A percentile compares a stretch with the other conserved stretches of the same genome.
phyloP scores from a whole-genome alignment of 2,113 vertebrate genomes.

The Dipodomys ordii region DNA sequence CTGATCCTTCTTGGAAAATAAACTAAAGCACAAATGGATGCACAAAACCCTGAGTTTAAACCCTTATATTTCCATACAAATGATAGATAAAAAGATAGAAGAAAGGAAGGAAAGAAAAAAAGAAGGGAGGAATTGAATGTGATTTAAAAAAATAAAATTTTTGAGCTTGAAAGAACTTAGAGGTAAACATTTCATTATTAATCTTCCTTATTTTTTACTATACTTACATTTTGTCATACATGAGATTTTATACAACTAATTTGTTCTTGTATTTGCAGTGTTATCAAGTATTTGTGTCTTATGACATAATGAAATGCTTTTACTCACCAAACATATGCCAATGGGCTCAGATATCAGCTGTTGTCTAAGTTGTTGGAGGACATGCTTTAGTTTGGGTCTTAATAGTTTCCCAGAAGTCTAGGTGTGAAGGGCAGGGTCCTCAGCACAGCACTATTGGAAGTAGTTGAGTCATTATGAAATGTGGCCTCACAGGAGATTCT shows the following conservation, averaged over 20 bases:
- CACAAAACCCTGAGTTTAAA: too few species aligned
- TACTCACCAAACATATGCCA: neutral
- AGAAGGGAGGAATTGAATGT: too few species aligned
- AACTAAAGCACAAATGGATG: too few species aligned
- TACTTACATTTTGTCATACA: neutral
- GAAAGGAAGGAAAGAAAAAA: too few species aligned
- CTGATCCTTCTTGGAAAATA: too few species aligned
- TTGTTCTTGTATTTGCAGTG: neutral
- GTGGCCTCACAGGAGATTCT: fast-evolving
- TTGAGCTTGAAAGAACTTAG: neutral
- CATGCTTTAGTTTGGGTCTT: neutral
- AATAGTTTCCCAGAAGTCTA: neutral
- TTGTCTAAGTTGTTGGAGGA: neutral
- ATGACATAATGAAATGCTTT: neutral
- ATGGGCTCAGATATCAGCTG: neutral
- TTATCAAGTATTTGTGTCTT: conserved; percentile 32
- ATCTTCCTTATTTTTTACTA: neutral
- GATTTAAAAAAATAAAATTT: neutral
- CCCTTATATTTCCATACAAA: too few species aligned
- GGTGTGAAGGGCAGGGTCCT: neutral
- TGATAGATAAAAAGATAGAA: too few species aligned
- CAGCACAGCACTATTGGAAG: neutral
- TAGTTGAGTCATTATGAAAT: neutral
- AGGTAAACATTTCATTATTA: neutral
- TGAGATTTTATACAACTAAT: neutral